Evolutionary conservation across 2,797 vertebrate species (phyloP).

Genomic region (Percopsis omiscomaycus): DNA sequence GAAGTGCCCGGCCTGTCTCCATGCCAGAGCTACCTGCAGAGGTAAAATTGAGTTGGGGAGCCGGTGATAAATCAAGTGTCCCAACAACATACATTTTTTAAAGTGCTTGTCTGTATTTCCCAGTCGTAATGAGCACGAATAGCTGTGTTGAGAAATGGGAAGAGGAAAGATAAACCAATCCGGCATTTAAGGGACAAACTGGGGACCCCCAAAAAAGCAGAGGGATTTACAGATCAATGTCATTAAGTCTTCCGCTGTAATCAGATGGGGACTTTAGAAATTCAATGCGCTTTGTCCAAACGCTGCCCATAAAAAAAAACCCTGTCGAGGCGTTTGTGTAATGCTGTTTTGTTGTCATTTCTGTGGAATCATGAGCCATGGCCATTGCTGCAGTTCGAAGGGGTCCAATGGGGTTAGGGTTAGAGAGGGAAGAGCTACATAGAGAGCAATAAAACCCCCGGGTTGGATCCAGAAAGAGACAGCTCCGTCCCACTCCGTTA

Average conservation of each 20-base stretch:
- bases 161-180: conserved; percentile 80
- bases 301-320: conserved; percentile 45
- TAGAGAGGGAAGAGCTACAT: conserved; percentile 30
- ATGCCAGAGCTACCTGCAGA: conserved; percentile 88
- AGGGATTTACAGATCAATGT: conserved; percentile 66
- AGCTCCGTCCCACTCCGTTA: conserved; percentile 78
- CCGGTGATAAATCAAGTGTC: conserved; percentile 98
- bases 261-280: conserved; percentile 59
- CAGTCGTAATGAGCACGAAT: conserved; percentile 86
- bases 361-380: conserved; percentile 65
- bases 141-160: conserved; percentile 85
- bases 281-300: conserved; percentile 50
- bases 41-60: conserved; percentile 94
- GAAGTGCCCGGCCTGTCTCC: conserved; percentile 89
- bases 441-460: conserved; percentile 63
- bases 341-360: conserved; percentile 70
- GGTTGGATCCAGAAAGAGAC: conserved; percentile 58
- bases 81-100: conserved; percentile 99
- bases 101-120: conserved; percentile 87
- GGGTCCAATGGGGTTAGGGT: conserved; percentile 38
- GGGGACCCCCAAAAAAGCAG: conserved; percentile 30
- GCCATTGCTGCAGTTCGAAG: conserved; percentile 50
- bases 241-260: conserved; percentile 63
- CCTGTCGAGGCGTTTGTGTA: conserved; percentile 51
- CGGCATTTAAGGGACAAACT: conserved; percentile 71